Evolutionary conservation across 2,888 invertebrate species (phyloP), one percentile per base, ranked within the genome.

Genomic region (Girardia tigrina): DNA sequence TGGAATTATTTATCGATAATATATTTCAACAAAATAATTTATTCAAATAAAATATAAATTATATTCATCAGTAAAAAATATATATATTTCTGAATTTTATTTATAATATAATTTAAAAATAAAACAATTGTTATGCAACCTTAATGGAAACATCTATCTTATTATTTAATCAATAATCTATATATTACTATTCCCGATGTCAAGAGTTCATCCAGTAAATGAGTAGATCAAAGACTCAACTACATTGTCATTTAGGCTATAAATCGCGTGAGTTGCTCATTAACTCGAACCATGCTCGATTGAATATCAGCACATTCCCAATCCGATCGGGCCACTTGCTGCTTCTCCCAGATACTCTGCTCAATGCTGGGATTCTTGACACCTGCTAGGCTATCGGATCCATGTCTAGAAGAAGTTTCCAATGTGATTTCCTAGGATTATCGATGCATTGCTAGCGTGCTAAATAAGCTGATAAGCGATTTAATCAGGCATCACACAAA

Each of bases 381-480:
- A 56, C 23, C 56, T 56, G 56, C 23, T 56, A 23, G 56, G 56
- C 56, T 56, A 56, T 56, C 56, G 56, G n/a, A 56, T 56, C 56
- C 56, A 56, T 56, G 56, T 56, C 56, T 56, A 56, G 56, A n/a
- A 56, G 4, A 56, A 56, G 8, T 56, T 56, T 20, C 56, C 56
- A 56, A 56, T 56, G 56, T 56, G 56, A 56, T 56, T 56, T 56
- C 20, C 23, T 56, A 23, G 56, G 56, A 56, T 56, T 56, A 56
- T n/a, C 56, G 56, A 56, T 56, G 56, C 56, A 56, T 56, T 56
- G n/a, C 23, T 56, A 56, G 56, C 56, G 56, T 56, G 56, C 56
- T 56, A 56, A 56, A 56, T 56, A 56, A 56, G 56, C 56, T 56
- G 56, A 56, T 56, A 56, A 56, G 56, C 56, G 56, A 56, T 56